phyloP scores from a whole-genome alignment of 2,888 invertebrate species.

The Resseliella maxima region DNA sequence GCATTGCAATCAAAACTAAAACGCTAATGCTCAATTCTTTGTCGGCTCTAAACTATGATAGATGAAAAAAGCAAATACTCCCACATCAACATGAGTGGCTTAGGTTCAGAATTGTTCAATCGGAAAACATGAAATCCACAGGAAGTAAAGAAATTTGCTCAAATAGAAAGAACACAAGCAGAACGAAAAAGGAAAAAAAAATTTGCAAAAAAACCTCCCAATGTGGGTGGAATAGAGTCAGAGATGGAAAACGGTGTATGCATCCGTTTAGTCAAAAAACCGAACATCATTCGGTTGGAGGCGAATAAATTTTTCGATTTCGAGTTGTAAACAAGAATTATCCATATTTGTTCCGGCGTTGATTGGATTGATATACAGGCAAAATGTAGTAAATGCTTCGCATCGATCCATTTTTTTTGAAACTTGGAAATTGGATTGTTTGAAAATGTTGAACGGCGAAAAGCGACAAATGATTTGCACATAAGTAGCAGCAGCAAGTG shows the following conservation, averaged over 20 bases:
- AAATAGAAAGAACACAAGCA: neutral
- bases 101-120: constrained; percentile 12
- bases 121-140: constrained; percentile 36
- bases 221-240: too few species aligned
- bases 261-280: neutral
- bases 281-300: neutral
- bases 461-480: constrained; percentile 24
- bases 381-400: neutral
- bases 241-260: neutral
- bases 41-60: neutral
- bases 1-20: constrained; percentile 19
- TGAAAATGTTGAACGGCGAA: neutral
- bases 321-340: constrained; percentile 33
- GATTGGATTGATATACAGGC: constrained; percentile 41
- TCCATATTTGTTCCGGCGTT: constrained; percentile 52
- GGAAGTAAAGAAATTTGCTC: constrained; percentile 11
- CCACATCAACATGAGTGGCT: constrained; percentile 39
- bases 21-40: neutral
- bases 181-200: neutral
- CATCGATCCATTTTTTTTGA: constrained; percentile 18
- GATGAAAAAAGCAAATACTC: neutral
- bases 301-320: constrained; percentile 16
- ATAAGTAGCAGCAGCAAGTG: neutral
- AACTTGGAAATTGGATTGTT: neutral
- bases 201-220: neutral